Percentiles rank a stretch among this genome's conserved stretches.
These are phyloP conservation scores for Polymixis lichenea DNA, from an alignment of 2,888 invertebrate genomes.

Conservation along the genomic window DNA sequence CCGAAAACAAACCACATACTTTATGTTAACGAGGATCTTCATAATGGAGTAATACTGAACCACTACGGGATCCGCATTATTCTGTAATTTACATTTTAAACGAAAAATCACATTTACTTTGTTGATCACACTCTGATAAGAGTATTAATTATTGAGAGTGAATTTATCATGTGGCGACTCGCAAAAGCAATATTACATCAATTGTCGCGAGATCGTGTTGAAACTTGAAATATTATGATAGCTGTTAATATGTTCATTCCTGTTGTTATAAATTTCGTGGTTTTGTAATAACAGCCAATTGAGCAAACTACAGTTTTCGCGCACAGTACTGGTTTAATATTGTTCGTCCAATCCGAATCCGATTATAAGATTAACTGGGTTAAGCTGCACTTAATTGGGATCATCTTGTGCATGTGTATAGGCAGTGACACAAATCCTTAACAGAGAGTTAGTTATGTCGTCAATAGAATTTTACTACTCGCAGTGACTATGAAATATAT, in stretches of 20 bases:
- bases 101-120: slow-evolving; percentile 57
- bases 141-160: slow-evolving; percentile 61
- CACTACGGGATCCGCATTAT: slow-evolving; percentile 39
- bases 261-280: slow-evolving; percentile 24
- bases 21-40: slow-evolving; percentile 3
- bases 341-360: background rate
- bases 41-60: slow-evolving; percentile 24
- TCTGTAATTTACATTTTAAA: slow-evolving; percentile 62
- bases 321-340: background rate
- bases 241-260: background rate
- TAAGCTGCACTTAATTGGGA: slow-evolving; percentile 12
- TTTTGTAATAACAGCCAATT: slow-evolving; percentile 2
- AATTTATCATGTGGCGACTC: slow-evolving; percentile 53
- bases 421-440: background rate
- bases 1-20: background rate
- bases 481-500: background rate
- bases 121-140: slow-evolving; percentile 34
- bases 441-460: background rate
- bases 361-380: background rate
- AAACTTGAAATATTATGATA: background rate
- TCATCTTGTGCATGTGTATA: background rate
- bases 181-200: slow-evolving; percentile 47
- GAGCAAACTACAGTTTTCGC: background rate
- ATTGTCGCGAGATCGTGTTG: slow-evolving; percentile 25
- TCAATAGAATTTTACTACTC: background rate